Evolutionary conservation across 2,888 invertebrate genomes (phyloP).

Genomic region (Rhopalosiphum nymphaeae): DNA sequence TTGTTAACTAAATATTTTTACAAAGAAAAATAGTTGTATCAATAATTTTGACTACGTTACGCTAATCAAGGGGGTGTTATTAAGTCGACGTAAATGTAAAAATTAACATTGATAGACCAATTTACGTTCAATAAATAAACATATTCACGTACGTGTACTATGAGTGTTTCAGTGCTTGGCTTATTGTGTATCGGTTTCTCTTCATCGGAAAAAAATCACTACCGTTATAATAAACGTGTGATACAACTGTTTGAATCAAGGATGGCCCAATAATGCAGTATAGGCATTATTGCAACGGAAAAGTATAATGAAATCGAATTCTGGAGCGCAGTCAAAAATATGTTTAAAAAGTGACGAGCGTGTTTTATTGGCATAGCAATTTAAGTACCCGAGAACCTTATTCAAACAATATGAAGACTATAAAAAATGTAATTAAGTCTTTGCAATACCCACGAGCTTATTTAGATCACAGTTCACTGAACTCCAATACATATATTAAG

Average conservation of each 20-base stretch:
- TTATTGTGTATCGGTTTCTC: background rate
- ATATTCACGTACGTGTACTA: background rate
- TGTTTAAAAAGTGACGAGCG: conserved; percentile 36
- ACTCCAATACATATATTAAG: conserved; percentile 46
- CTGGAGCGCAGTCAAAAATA: conserved; percentile 46
- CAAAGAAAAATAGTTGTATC: background rate
- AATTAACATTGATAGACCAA: background rate
- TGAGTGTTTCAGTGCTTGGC: background rate
- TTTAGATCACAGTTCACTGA: conserved; percentile 58
- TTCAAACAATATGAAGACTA: conserved; percentile 41
- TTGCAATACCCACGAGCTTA: conserved; percentile 41
- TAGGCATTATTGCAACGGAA: background rate
- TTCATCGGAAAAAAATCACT: background rate
- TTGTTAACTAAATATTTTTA: background rate
- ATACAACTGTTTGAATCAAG: background rate
- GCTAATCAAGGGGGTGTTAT: background rate
- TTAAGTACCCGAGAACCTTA: conserved; percentile 39
- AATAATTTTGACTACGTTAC: background rate
- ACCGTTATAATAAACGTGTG: conserved; percentile 9
- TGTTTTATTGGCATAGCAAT: conserved; percentile 41
- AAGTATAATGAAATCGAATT: conserved; percentile 40
- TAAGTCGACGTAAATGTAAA: background rate
- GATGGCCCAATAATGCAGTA: background rate
- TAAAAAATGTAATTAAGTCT: conserved; percentile 57
- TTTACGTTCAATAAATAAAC: background rate